Conservation (phyloP, 2,113 vertebrate genomes). For the Upupa epops region DNA sequence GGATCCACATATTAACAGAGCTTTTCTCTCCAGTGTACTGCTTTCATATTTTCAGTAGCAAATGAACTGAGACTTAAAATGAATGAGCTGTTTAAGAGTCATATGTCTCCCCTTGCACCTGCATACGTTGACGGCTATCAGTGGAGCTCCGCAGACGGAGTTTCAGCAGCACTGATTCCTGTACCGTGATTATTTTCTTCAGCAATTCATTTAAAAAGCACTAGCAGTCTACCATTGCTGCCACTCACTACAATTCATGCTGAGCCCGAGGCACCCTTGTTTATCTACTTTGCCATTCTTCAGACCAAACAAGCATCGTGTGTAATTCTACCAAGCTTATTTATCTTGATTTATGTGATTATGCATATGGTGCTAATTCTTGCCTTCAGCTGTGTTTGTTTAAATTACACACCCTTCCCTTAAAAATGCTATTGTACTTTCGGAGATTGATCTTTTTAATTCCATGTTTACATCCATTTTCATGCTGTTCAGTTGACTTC, state of each 20-base stretch:
- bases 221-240: background rate
- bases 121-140: background rate
- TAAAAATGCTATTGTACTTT: constrained; percentile 35
- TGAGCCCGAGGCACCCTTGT: background rate
- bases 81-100: constrained; percentile 56
- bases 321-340: constrained; percentile 19
- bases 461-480: constrained; percentile 55
- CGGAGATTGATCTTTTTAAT: constrained; percentile 46
- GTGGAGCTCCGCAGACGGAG: background rate
- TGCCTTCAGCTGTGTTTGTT: constrained; percentile 38
- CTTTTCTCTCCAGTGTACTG: constrained; percentile 28
- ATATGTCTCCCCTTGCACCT: constrained; percentile 32
- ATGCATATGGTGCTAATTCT: constrained; percentile 46
- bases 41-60: constrained; percentile 54
- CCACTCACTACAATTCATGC: background rate
- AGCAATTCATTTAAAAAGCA: background rate
- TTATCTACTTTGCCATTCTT: background rate
- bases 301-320: background rate
- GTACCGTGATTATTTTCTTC: constrained; percentile 1
- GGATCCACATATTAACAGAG: constrained; percentile 27
- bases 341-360: constrained; percentile 54
- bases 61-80: constrained; percentile 62
- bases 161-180: constrained; percentile 10
- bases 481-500: constrained; percentile 28
- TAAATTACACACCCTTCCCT: constrained; percentile 41